phyloP scores from a whole-genome alignment of 2,113 vertebrate genomes.

The Cyanistes caeruleus region DNA sequence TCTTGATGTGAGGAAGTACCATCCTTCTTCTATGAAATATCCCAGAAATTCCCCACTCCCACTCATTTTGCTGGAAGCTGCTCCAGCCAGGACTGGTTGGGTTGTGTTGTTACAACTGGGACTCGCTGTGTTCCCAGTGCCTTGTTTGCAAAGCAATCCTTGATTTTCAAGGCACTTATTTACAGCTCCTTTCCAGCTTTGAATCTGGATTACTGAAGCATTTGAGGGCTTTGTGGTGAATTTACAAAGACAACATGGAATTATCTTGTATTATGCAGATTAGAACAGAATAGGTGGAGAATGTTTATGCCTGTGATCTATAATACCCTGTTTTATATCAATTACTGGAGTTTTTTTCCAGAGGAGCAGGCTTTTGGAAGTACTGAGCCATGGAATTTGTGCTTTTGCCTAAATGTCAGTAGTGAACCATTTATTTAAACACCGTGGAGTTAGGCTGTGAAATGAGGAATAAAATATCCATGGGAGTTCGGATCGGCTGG shows the following conservation, averaged over 20 bases:
- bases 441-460: background rate
- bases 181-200: background rate
- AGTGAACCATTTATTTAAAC: background rate
- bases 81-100: background rate
- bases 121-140: accelerated
- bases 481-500: background rate
- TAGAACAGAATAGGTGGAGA: background rate
- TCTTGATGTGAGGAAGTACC: accelerated
- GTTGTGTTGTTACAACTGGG: background rate
- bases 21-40: background rate
- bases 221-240: background rate
- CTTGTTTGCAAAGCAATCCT: background rate
- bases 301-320: background rate
- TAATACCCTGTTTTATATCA: background rate
- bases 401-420: background rate
- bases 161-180: background rate
- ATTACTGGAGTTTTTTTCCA: background rate
- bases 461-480: background rate
- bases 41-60: too few relatives aligned
- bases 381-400: background rate
- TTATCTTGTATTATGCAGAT: background rate
- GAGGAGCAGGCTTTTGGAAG: background rate
- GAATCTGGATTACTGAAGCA: background rate
- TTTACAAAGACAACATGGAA: background rate
- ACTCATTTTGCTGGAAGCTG: background rate